Evolutionary conservation across 2,113 vertebrate species (phyloP).

Genomic region (Psophia crepitans): DNA sequence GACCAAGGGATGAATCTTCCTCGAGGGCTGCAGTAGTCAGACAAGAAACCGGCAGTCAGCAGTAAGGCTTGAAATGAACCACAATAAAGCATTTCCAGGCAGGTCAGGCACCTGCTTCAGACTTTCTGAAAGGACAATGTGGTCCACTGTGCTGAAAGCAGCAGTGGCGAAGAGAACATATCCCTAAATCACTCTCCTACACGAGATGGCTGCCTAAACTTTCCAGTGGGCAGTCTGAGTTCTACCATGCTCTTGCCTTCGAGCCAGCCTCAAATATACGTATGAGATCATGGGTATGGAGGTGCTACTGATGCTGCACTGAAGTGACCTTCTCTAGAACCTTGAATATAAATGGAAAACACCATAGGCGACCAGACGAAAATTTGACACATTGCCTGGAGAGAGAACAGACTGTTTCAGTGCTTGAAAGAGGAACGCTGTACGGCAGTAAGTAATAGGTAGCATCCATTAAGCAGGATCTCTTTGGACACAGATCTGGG

Average conservation of each 20-base stretch:
- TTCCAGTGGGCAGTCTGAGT: not conserved
- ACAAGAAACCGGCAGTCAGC: not conserved
- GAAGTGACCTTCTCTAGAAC: conserved; percentile 42
- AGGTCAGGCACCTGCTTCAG: not conserved
- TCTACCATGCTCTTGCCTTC: not conserved
- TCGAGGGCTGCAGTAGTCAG: not conserved
- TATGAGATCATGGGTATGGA: not conserved
- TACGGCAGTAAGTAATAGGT: conserved; percentile 35
- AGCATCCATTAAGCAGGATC: conserved; percentile 63
- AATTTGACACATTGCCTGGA: not conserved
- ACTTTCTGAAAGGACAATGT: not conserved
- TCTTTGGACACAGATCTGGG: conserved; percentile 45
- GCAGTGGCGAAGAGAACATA: not conserved
- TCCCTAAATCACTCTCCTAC: not conserved
- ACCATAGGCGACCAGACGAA: not conserved
- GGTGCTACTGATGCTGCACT: conserved; percentile 9
- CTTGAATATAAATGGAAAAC: conserved; percentile 44
- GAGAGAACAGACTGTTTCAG: conserved; percentile 41
- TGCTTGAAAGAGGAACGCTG: not conserved
- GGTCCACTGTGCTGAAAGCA: not conserved
- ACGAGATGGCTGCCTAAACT: not conserved
- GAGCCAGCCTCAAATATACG: not conserved
- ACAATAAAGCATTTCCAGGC: not conserved
- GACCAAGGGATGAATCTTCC: not conserved
- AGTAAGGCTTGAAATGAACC: not conserved